phyloP scores from a whole-genome alignment of 92 coral and sea anemone species.

The Umimayanthus chanpuru region DNA sequence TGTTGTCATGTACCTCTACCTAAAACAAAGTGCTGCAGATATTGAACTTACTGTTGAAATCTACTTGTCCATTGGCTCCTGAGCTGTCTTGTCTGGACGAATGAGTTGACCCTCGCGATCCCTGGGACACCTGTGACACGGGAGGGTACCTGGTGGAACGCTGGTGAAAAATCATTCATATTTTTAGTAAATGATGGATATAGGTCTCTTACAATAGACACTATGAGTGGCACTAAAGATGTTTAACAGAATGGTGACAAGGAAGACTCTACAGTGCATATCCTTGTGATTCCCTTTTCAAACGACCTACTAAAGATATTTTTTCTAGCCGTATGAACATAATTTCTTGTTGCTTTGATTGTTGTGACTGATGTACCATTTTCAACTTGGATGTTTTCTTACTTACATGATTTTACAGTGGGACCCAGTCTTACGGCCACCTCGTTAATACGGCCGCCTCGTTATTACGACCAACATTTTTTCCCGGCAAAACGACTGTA shows the following conservation, averaged over 20 bases:
- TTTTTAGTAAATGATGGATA: neutral
- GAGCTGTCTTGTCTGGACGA: conserved; percentile 42
- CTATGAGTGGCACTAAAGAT: no score
- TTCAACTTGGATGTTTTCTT: no score
- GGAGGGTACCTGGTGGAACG: conserved; percentile 76
- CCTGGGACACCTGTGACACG: conserved; percentile 65
- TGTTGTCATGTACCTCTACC: neutral
- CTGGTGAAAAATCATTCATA: conserved; percentile 33
- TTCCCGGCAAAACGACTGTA: no score
- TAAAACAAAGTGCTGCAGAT: neutral
- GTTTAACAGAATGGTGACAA: neutral
- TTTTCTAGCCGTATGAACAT: neutral
- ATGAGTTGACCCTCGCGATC: conserved; percentile 64
- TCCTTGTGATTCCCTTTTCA: neutral
- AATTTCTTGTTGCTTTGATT: neutral
- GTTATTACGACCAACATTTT: no score
- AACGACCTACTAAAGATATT: neutral
- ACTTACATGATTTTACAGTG: no score
- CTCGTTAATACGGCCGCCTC: no score
- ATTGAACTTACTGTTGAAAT: conserved; percentile 25
- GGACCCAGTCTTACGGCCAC: no score
- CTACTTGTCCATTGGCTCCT: conserved; percentile 5
- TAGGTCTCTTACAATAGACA: neutral
- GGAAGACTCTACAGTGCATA: neutral
- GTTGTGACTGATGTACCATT: no score